Evolutionary conservation across 1,140 invertebrate species (phyloP).

Genomic region (Oscheius sp.): DNA sequence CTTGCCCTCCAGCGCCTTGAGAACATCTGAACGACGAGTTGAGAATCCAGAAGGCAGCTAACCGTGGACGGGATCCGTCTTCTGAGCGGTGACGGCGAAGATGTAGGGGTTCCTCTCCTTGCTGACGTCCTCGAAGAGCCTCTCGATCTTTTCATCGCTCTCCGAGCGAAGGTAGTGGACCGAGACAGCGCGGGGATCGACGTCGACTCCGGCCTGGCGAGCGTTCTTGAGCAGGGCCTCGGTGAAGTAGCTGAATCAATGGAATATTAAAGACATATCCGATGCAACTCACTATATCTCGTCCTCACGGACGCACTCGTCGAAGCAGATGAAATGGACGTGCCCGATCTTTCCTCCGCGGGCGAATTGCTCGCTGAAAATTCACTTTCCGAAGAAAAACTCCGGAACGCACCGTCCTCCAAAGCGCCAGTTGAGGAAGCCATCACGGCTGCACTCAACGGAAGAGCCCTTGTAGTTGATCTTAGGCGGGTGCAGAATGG

Average conservation of each 20-base stretch:
- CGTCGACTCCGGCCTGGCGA: not conserved
- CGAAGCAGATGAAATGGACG: slow-evolving; percentile 19
- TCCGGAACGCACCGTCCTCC: too few relatives aligned
- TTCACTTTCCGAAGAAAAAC: too few relatives aligned
- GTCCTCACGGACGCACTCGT: not conserved
- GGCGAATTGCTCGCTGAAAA: not conserved
- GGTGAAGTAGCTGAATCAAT: slow-evolving; percentile 2
- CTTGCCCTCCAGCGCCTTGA: slow-evolving; percentile 30
- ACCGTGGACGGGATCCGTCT: slow-evolving; percentile 23
- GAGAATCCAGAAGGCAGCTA: not conserved
- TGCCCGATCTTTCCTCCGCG: not conserved
- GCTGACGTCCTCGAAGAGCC: not conserved
- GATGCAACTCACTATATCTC: not conserved
- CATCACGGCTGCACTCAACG: not conserved
- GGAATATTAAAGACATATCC: not conserved
- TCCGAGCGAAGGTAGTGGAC: not conserved
- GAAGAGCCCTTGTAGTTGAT: slow-evolving; percentile 24
- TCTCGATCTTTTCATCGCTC: not conserved
- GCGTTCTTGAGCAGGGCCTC: not conserved
- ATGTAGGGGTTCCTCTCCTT: not conserved
- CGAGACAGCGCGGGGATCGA: not conserved
- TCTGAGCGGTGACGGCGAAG: slow-evolving; percentile 5
- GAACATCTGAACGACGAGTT: not conserved
- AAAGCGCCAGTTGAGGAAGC: slow-evolving; percentile 17
- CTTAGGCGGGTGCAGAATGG: slow-evolving; percentile 16